Conservation (phyloP, 2,888 invertebrate species). For the Polyommatus icarus region DNA sequence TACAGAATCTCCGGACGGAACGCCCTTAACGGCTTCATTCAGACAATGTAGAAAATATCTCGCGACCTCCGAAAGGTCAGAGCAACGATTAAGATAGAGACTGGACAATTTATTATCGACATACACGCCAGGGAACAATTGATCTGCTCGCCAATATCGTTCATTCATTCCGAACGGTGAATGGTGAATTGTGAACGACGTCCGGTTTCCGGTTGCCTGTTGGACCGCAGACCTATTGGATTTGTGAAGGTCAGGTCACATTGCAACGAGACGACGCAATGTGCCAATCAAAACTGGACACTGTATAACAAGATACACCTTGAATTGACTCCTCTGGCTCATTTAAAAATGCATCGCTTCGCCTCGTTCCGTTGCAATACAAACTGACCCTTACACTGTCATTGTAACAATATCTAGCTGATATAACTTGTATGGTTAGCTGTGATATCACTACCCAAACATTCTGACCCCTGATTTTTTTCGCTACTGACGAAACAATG, state of each 20-base stretch:
- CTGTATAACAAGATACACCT: too few relatives aligned
- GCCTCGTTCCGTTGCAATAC: too few relatives aligned
- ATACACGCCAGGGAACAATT: constrained; percentile 13
- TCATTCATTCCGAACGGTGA: neutral
- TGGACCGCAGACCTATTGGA: neutral
- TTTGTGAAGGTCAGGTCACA: neutral
- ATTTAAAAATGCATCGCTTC: too few relatives aligned
- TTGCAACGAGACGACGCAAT: neutral
- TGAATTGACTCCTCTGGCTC: too few relatives aligned
- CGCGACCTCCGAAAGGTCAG: neutral
- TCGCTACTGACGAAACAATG: too few relatives aligned
- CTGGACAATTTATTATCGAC: neutral
- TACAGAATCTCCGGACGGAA: too few relatives aligned
- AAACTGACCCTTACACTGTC: too few relatives aligned
- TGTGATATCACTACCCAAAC: too few relatives aligned
- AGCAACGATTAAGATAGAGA: neutral
- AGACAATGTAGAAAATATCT: neutral
- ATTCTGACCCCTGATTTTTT: too few relatives aligned
- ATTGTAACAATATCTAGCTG: too few relatives aligned
- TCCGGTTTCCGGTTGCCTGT: constrained; percentile 8
- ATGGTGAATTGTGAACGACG: constrained; percentile 1
- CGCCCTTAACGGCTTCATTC: neutral
- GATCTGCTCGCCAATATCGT: constrained; percentile 11
- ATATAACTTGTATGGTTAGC: too few relatives aligned
- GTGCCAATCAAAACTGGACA: neutral